Evolutionary conservation across 2,888 invertebrate species (phyloP).

Genomic region (Cerastis leucographa): DNA sequence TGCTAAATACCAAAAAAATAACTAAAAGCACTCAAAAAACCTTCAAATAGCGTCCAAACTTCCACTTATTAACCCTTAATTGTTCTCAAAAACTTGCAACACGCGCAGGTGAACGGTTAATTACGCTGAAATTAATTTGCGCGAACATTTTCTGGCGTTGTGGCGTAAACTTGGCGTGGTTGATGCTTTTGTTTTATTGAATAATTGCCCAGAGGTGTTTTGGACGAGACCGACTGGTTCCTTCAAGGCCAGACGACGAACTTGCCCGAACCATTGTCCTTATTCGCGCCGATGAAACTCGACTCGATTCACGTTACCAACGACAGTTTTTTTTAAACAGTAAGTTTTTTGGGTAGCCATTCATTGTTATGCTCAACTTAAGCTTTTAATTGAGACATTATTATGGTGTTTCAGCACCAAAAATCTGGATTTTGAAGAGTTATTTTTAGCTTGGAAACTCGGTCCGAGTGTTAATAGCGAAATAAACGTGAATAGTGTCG

Average conservation of each 20-base stretch:
- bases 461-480: slow-evolving; percentile 53
- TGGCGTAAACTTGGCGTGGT: slow-evolving; percentile 84
- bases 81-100: slow-evolving; percentile 50
- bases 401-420: slow-evolving; percentile 39
- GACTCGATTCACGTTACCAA: slow-evolving; percentile 68
- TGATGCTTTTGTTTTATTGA: slow-evolving; percentile 90
- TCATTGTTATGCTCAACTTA: slow-evolving; percentile 62
- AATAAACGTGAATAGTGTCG: slow-evolving; percentile 65
- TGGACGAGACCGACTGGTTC: slow-evolving; percentile 89
- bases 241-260: slow-evolving; percentile 90
- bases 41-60: slow-evolving; percentile 39
- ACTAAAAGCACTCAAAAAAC: slow-evolving; percentile 4
- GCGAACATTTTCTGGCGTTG: slow-evolving; percentile 80
- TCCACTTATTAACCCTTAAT: slow-evolving; percentile 50
- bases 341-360: slow-evolving; percentile 54
- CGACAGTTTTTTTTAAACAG: slow-evolving; percentile 63
- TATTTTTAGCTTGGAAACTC: slow-evolving; percentile 33
- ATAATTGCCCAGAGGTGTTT: slow-evolving; percentile 90
- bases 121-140: slow-evolving; percentile 81
- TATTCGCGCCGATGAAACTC: slow-evolving; percentile 76
- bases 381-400: slow-evolving; percentile 61
- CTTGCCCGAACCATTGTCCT: slow-evolving; percentile 82
- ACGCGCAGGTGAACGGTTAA: slow-evolving; percentile 72
- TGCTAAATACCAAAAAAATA: neutral
- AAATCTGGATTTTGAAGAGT: slow-evolving; percentile 10